Percentiles rank a stretch among this genome's conserved stretches.
These are phyloP conservation scores for Osmerus mordax DNA, from an alignment of 2,113 vertebrate genomes.

Conservation along the genomic window DNA sequence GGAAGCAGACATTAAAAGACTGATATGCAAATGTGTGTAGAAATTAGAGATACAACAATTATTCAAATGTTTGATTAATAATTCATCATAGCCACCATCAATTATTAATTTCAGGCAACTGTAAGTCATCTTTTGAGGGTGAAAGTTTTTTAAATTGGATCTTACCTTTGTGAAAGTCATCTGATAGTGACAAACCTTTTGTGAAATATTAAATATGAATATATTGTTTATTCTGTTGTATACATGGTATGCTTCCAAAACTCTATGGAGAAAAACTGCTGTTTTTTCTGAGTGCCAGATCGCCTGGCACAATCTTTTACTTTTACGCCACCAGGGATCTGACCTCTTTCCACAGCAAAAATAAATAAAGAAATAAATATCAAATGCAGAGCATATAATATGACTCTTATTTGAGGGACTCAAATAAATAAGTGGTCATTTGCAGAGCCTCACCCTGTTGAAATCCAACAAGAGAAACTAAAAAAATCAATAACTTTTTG, in stretches of 20 bases:
- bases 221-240: slow-evolving; percentile 32
- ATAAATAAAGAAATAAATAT: slow-evolving; percentile 8
- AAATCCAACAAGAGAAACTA: slow-evolving; percentile 59
- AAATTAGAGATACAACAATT: slow-evolving; percentile 97
- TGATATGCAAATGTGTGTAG: slow-evolving; percentile 94
- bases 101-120: slow-evolving; percentile 93
- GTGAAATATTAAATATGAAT: slow-evolving; percentile 35
- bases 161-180: slow-evolving; percentile 33
- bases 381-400: slow-evolving; percentile 18
- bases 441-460: slow-evolving; percentile 42
- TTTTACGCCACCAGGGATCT: slow-evolving; percentile 30
- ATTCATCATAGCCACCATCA: slow-evolving; percentile 92
- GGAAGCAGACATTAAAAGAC: slow-evolving; percentile 82
- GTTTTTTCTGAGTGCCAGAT: slow-evolving; percentile 26
- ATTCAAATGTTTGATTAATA: slow-evolving; percentile 96
- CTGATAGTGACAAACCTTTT: slow-evolving; percentile 7
- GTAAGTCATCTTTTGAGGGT: slow-evolving; percentile 77
- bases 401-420: slow-evolving; percentile 33
- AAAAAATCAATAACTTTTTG: slow-evolving; percentile 66
- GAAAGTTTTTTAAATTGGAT: slow-evolving; percentile 50
- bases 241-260: slow-evolving; percentile 27
- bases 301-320: slow-evolving; percentile 24
- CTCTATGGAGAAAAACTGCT: slow-evolving; percentile 25
- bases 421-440: slow-evolving; percentile 43
- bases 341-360: slow-evolving; percentile 46